Percentiles rank a stretch among this genome's conserved stretches.
phyloP scores from a whole-genome alignment of 2,113 vertebrate genomes.

The Erinaceus europaeus region DNA sequence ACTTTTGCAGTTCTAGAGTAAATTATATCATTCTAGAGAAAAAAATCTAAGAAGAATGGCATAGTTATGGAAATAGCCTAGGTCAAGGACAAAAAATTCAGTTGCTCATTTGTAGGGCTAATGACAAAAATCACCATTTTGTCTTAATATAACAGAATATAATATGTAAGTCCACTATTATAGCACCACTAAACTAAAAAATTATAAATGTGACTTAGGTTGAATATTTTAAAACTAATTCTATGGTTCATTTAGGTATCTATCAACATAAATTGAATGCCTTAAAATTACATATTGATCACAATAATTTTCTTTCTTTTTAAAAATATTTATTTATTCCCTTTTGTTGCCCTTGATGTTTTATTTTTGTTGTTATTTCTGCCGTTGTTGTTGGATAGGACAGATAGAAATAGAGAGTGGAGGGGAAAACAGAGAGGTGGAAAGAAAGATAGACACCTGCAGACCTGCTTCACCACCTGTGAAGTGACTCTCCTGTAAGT shows the following conservation, averaged over 20 bases:
- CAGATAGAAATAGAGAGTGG: too few species aligned
- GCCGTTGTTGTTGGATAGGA: too few species aligned
- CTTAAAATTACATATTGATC: conserved; percentile 57
- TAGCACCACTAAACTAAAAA: conserved; percentile 39
- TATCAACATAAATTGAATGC: conserved; percentile 43
- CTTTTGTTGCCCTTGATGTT: too few species aligned
- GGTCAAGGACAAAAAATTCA: conserved; percentile 7
- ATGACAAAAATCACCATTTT: not conserved
- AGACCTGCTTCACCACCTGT: too few species aligned
- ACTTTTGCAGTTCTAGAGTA: not conserved
- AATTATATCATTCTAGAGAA: too few species aligned
- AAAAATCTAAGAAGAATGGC: not conserved
- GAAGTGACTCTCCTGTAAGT: too few species aligned
- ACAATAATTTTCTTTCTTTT: conserved; percentile 51
- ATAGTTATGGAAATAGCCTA: not conserved
- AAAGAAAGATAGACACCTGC: too few species aligned
- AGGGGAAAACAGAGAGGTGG: too few species aligned
- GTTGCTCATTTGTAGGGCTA: not conserved
- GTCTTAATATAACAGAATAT: conserved; percentile 25
- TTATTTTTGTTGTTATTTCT: too few species aligned
- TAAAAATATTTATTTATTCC: too few species aligned
- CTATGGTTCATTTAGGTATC: conserved; percentile 58
- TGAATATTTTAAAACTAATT: conserved; percentile 50
- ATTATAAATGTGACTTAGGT: not conserved
- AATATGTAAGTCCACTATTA: not conserved